A percentile compares a stretch with the other conserved stretches of the same genome.
Evolutionary conservation across 2,888 invertebrate species (phyloP).

Genomic region (Agonopterix alstromeriana): DNA sequence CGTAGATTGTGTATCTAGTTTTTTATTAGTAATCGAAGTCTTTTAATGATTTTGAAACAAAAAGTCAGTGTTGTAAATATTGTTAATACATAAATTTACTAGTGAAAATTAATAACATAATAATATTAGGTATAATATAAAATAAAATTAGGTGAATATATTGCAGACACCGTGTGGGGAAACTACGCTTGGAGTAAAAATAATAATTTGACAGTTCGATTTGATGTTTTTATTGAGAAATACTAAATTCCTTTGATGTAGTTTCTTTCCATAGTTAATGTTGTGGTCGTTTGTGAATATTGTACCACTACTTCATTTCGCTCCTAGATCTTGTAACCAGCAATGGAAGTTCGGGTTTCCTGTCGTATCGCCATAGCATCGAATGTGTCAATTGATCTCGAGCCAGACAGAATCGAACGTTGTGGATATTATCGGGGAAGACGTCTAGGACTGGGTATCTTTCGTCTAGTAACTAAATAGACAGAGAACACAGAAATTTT

Average conservation of each 20-base stretch:
- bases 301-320: not conserved
- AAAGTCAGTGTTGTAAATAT: slow-evolving; percentile 46
- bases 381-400: no score
- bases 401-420: no score
- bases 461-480: no score
- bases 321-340: not conserved
- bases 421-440: no score
- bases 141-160: slow-evolving; percentile 26
- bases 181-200: slow-evolving; percentile 66
- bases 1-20: no score
- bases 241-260: slow-evolving; percentile 57
- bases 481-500: no score
- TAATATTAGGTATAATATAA: slow-evolving; percentile 1
- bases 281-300: slow-evolving; percentile 36
- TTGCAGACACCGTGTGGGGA: slow-evolving; percentile 70
- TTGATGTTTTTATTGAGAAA: slow-evolving; percentile 52
- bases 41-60: not conserved
- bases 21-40: no score
- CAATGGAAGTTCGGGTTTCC: no score
- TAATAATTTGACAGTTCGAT: slow-evolving; percentile 62
- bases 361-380: no score
- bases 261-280: slow-evolving; percentile 62
- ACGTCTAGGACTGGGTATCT: no score
- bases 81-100: slow-evolving; percentile 20
- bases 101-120: slow-evolving; percentile 6